These are phyloP conservation scores for Salpingus planirostris DNA, from an alignment of 2,888 invertebrate genomes.

Conservation along the genomic window DNA sequence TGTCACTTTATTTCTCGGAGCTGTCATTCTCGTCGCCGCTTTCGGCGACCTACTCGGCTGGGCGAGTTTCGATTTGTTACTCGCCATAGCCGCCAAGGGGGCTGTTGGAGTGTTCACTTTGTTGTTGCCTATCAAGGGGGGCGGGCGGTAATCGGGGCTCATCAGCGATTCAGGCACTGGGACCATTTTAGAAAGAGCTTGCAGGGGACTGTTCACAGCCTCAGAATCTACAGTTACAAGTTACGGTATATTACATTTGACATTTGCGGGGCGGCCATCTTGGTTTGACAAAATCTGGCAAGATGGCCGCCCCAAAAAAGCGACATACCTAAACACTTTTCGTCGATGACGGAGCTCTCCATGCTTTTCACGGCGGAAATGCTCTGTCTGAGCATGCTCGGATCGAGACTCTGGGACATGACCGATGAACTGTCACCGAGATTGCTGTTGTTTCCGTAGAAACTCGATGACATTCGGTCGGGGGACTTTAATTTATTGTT, in stretches of 20 bases:
- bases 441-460: conserved; percentile 43
- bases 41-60: conserved; percentile 26
- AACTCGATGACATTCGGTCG: conserved; percentile 65
- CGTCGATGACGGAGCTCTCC: conserved; percentile 23
- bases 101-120: conserved; percentile 4
- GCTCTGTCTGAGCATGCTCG: conserved; percentile 44
- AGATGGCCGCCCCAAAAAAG: no score
- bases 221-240: conserved; percentile 25
- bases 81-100: neutral
- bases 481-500: conserved; percentile 51
- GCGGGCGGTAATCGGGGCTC: conserved; percentile 66
- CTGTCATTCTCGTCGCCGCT: conserved; percentile 11
- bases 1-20: conserved; percentile 5
- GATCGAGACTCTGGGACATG: conserved; percentile 58
- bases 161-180: conserved; percentile 81
- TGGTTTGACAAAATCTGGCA: no score
- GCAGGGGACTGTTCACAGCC: conserved; percentile 51
- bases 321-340: conserved; percentile 31
- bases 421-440: conserved; percentile 34
- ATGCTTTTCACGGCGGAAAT: conserved; percentile 19
- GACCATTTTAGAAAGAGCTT: conserved; percentile 77
- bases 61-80: conserved; percentile 8
- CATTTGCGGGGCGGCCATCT: no score
- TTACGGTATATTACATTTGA: neutral
- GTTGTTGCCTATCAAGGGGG: conserved; percentile 25